Conservation (phyloP, 2,888 invertebrate genomes). For the Macrosiphum euphorbiae region DNA sequence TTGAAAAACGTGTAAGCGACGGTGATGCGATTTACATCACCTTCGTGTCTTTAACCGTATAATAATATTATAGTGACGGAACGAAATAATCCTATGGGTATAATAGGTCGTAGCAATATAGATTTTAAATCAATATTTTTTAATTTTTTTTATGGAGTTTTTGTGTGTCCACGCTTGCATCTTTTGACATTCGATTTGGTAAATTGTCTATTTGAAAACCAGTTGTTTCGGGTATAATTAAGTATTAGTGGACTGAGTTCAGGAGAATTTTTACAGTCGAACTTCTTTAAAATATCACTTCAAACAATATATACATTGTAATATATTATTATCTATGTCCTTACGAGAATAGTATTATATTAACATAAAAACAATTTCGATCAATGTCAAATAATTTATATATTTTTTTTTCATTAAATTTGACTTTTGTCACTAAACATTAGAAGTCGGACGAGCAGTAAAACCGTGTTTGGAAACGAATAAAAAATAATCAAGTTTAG, state of each 20-base stretch:
- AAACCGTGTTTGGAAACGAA: background rate
- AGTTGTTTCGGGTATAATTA: background rate
- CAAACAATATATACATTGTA: background rate
- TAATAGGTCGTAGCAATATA: background rate
- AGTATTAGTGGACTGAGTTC: background rate
- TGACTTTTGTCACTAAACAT: background rate
- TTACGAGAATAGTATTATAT: background rate
- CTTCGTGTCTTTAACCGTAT: background rate
- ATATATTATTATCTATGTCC: background rate
- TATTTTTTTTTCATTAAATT: background rate
- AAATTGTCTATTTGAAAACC: background rate
- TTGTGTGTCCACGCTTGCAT: background rate
- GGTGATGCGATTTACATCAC: background rate
- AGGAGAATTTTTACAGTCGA: background rate
- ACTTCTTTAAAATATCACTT: background rate
- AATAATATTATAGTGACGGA: background rate
- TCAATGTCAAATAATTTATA: background rate
- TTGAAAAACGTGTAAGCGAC: background rate
- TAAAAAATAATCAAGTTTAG: background rate
- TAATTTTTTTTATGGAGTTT: background rate
- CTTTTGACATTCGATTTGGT: background rate
- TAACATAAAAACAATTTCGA: slow-evolving; percentile 2
- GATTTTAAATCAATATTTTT: background rate
- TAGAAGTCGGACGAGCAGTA: background rate
- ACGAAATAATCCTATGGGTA: background rate